A percentile compares a stretch with the other conserved stretches of the same genome.
phyloP scores from a whole-genome alignment of 2,113 vertebrate species.

The Paracanthobrama guichenoti region DNA sequence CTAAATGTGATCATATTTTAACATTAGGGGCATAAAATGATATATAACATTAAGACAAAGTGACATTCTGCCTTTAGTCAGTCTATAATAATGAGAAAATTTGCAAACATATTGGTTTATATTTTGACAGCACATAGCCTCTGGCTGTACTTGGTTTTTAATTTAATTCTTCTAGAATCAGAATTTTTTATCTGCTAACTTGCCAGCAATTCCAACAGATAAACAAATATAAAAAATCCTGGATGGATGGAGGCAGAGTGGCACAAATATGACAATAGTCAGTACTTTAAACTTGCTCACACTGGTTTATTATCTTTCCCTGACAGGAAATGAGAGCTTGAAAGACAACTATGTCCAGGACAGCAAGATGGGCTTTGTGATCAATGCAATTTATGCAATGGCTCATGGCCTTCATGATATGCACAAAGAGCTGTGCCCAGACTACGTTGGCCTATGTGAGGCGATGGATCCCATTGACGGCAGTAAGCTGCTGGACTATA shows the following conservation, averaged over 20 bases:
- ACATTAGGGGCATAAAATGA: neutral
- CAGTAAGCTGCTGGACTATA: slow-evolving; percentile 92
- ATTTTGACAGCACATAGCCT: neutral
- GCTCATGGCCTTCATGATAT: slow-evolving; percentile 95
- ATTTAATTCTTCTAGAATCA: slow-evolving; percentile 4
- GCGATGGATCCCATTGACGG: slow-evolving; percentile 97
- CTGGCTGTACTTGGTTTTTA: slow-evolving; percentile 7
- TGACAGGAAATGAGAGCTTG: slow-evolving; percentile 89
- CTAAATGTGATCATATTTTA: slow-evolving; percentile 18
- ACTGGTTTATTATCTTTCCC: neutral
- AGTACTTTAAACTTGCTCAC: slow-evolving; percentile 7
- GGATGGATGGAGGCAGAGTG: slow-evolving; percentile 13
- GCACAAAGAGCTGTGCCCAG: slow-evolving; percentile 87
- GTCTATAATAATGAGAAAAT: neutral
- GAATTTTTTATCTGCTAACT: neutral
- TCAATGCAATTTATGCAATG: slow-evolving; percentile 99
- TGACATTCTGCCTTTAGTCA: slow-evolving; percentile 26
- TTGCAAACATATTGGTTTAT: slow-evolving; percentile 2
- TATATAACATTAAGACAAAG: neutral
- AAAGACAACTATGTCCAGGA: slow-evolving; percentile 97
- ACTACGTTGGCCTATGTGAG: slow-evolving; percentile 86
- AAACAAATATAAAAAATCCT: neutral
- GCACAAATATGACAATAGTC: slow-evolving; percentile 2
- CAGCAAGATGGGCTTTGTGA: slow-evolving; percentile 99
- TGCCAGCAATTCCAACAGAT: neutral